phyloP scores from a whole-genome alignment of 2,797 vertebrate genomes.

The Caiman crocodilus region DNA sequence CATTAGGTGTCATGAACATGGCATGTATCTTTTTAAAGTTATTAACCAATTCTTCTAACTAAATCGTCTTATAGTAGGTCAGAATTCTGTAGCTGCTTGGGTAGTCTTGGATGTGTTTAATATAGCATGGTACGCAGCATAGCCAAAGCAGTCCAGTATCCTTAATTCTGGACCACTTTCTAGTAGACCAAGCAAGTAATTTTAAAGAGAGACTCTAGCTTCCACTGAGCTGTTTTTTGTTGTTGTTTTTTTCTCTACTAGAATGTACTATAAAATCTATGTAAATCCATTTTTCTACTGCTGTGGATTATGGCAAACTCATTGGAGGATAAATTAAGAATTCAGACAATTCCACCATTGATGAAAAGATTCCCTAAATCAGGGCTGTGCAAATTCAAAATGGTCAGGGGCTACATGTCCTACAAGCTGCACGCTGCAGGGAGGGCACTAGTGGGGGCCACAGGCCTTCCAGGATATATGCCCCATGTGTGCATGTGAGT shows the following conservation, averaged over 20 bases:
- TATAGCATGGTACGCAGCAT: background rate
- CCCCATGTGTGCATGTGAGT: too few relatives aligned
- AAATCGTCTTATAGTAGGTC: background rate
- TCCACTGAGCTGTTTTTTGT: background rate
- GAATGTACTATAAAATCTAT: background rate
- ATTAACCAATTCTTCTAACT: background rate
- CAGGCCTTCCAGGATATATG: too few relatives aligned
- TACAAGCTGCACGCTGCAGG: too few relatives aligned
- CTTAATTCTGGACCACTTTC: background rate
- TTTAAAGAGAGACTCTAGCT: background rate
- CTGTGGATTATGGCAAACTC: too few relatives aligned
- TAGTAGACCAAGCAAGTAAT: background rate
- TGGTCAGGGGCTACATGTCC: too few relatives aligned
- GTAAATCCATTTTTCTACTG: background rate
- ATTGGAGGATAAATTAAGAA: constrained; percentile 31
- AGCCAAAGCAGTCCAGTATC: fast-evolving
- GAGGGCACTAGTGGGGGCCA: too few relatives aligned
- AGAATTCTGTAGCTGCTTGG: background rate
- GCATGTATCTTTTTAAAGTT: background rate
- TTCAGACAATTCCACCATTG: constrained; percentile 20
- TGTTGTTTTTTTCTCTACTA: background rate
- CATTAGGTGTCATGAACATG: background rate
- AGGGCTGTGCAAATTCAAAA: too few relatives aligned
- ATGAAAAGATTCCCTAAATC: background rate
- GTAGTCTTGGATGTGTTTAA: background rate